Evolutionary conservation across 2,888 invertebrate species (phyloP).

Genomic region (Oscheius sp.): DNA sequence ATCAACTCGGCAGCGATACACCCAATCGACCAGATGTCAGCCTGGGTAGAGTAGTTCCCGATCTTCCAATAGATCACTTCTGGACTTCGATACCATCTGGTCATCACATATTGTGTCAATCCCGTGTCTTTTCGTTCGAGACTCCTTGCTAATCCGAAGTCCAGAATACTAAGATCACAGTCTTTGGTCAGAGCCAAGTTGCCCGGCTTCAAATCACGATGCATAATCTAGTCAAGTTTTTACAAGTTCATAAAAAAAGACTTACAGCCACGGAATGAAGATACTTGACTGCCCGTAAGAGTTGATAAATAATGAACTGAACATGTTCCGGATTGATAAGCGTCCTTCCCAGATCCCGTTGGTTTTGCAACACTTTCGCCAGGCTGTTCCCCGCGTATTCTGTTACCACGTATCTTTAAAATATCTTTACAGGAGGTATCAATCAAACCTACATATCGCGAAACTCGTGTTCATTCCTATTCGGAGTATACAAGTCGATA

Average conservation of each 20-base stretch:
- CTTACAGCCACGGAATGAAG: slow-evolving; percentile 70
- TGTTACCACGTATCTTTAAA: slow-evolving; percentile 69
- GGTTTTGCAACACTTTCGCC: slow-evolving; percentile 56
- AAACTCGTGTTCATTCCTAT: slow-evolving; percentile 55
- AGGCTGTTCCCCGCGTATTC: slow-evolving; percentile 67
- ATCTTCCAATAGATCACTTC: slow-evolving; percentile 72
- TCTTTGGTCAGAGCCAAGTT: slow-evolving; percentile 65
- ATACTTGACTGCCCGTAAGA: slow-evolving; percentile 89
- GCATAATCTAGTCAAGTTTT: slow-evolving; percentile 59
- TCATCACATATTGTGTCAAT: slow-evolving; percentile 65
- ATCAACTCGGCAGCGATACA: slow-evolving; percentile 71
- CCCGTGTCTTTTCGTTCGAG: slow-evolving; percentile 53
- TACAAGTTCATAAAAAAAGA: not conserved
- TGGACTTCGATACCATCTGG: slow-evolving; percentile 70
- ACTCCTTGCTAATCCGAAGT: slow-evolving; percentile 69
- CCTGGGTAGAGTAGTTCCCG: slow-evolving; percentile 59
- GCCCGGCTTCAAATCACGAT: slow-evolving; percentile 70
- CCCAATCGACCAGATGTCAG: slow-evolving; percentile 71
- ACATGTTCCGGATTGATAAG: slow-evolving; percentile 95
- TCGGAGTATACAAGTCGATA: slow-evolving; percentile 67
- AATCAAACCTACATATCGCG: slow-evolving; percentile 62
- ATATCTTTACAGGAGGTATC: not conserved
- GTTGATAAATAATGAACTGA: slow-evolving; percentile 97
- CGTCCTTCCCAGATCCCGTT: slow-evolving; percentile 74
- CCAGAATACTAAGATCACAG: slow-evolving; percentile 68